These are phyloP conservation scores for Albula glossodonta DNA, from an alignment of 2,113 vertebrate species.

Conservation along the genomic window DNA sequence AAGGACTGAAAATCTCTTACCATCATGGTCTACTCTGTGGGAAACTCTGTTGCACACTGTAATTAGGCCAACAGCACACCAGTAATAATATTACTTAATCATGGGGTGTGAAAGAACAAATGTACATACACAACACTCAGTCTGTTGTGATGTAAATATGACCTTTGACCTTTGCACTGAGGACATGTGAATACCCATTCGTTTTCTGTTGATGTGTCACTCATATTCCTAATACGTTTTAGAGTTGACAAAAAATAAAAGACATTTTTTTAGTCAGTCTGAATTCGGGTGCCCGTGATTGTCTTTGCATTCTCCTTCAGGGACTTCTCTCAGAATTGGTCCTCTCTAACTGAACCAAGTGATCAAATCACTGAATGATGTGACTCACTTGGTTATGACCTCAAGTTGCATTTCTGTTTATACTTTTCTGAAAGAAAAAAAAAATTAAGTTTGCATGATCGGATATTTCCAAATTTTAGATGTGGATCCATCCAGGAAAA, in stretches of 20 bases:
- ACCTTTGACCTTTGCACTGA: neutral
- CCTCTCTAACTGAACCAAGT: neutral
- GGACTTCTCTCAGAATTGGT: neutral
- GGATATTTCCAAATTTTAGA: neutral
- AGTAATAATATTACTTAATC: no score
- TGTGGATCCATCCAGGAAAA: constrained; percentile 3
- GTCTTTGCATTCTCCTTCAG: no score
- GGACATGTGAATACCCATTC: neutral
- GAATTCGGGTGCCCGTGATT: no score
- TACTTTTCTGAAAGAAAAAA: neutral
- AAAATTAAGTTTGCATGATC: neutral
- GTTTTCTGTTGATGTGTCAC: neutral
- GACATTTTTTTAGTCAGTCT: no score
- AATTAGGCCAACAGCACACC: no score
- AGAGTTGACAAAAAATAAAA: no score
- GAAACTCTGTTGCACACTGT: no score
- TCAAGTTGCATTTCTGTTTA: neutral
- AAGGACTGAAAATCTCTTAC: no score
- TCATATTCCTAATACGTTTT: neutral
- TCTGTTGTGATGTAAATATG: no score
- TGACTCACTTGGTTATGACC: neutral
- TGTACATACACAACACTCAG: no score
- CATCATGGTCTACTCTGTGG: no score
- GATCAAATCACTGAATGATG: constrained; percentile 9
- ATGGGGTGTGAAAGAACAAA: no score